Percentiles rank a stretch among this genome's conserved stretches.
Evolutionary conservation across 23 tunicate species (phyloP).

Genomic region (Phallusia fumigata): DNA sequence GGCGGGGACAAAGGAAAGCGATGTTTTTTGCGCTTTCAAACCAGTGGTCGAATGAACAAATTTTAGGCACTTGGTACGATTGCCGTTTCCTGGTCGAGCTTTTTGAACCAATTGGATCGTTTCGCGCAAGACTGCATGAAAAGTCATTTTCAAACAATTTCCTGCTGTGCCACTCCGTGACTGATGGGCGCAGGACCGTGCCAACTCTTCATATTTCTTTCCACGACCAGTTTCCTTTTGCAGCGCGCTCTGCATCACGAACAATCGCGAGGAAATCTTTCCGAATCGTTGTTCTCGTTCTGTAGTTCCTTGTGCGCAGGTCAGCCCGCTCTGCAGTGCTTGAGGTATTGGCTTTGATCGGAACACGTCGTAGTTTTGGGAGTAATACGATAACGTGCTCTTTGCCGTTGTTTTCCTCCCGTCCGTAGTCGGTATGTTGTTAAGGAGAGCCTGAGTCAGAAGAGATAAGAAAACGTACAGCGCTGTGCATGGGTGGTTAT

Average conservation of each 20-base stretch:
- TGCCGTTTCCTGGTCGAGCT: slow-evolving; percentile 1
- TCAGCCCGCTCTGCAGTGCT: not conserved
- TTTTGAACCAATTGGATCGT: not conserved
- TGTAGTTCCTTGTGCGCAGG: not conserved
- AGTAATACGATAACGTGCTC: not conserved
- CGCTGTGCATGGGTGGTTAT: not conserved
- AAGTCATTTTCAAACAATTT: slow-evolving; percentile 10
- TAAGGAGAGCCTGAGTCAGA: not conserved
- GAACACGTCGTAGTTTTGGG: not conserved
- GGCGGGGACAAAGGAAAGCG: too few relatives aligned
- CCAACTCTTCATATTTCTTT: not conserved
- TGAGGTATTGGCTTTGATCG: not conserved
- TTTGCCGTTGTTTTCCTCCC: slow-evolving; percentile 4
- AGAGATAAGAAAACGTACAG: not conserved
- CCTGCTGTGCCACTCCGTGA: slow-evolving; percentile 16
- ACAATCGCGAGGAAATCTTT: not conserved
- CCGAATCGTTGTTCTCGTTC: not conserved
- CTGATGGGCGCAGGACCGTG: slow-evolving; percentile 3
- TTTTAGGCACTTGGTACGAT: not conserved
- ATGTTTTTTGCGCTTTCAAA: too few relatives aligned
- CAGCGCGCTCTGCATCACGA: slow-evolving; percentile 2
- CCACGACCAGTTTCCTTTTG: not conserved
- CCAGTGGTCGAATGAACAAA: too few relatives aligned
- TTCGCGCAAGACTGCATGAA: not conserved
- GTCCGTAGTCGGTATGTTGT: not conserved